Percentiles rank a stretch among this genome's conserved stretches.
Evolutionary conservation across 2,888 invertebrate genomes (phyloP).

Genomic region (Caenorhabditis japonica): DNA sequence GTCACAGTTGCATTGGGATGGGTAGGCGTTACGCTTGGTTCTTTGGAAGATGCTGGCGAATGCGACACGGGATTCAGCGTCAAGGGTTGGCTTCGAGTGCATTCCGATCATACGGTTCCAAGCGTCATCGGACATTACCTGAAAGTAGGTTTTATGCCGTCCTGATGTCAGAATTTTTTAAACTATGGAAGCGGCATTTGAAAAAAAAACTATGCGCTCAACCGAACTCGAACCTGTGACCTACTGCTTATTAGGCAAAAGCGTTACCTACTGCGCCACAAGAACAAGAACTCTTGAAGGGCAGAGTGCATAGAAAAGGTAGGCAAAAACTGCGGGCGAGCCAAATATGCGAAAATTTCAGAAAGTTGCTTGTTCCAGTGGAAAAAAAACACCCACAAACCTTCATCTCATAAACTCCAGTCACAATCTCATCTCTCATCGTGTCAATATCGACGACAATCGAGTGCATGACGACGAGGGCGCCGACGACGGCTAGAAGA

Average conservation of each 20-base stretch:
- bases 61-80: constrained; percentile 52
- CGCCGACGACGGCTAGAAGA: constrained; percentile 55
- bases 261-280: no score
- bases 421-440: constrained; percentile 59
- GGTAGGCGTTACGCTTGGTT: constrained; percentile 46
- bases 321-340: no score
- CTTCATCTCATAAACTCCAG: constrained; percentile 62
- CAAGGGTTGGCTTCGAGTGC: constrained; percentile 55
- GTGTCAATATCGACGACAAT: constrained; percentile 63
- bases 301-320: no score
- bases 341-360: no score
- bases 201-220: neutral
- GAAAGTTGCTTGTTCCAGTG: no score
- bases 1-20: constrained; percentile 60
- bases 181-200: no score
- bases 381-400: constrained; percentile 12
- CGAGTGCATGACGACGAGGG: constrained; percentile 58
- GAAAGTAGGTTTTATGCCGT: constrained; percentile 3
- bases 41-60: constrained; percentile 59
- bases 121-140: constrained; percentile 63
- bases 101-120: constrained; percentile 62
- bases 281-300: no score
- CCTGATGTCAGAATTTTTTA: no score
- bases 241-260: no score
- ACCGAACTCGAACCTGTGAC: neutral